These are phyloP conservation scores for Drosophila carrolli DNA, from an alignment of 1,140 invertebrate genomes.

Conservation along the genomic window DNA sequence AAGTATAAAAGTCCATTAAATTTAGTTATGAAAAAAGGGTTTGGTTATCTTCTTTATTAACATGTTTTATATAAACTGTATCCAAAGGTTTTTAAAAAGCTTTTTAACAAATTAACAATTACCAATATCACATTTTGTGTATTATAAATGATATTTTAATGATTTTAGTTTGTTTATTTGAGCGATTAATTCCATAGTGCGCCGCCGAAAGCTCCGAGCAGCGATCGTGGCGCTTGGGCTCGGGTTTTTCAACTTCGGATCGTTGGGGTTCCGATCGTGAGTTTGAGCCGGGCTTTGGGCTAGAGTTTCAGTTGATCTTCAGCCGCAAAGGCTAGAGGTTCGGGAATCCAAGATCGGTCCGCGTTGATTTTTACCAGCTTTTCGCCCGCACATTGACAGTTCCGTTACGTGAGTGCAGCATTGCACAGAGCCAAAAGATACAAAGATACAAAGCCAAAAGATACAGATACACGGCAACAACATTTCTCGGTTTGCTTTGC, in stretches of 20 bases:
- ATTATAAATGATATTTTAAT: background rate
- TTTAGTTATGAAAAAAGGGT: too few species aligned
- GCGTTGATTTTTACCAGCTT: constrained; percentile 7
- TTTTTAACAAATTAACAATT: too few species aligned
- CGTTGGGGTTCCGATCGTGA: background rate
- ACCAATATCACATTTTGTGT: background rate
- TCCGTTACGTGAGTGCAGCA: constrained; percentile 58
- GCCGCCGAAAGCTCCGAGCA: background rate
- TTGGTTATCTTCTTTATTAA: too few species aligned
- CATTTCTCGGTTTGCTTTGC: constrained; percentile 45
- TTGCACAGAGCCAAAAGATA: constrained; percentile 16
- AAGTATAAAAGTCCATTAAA: too few species aligned
- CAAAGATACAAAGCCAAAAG: constrained; percentile 9
- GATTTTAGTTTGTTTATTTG: background rate
- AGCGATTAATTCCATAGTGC: background rate
- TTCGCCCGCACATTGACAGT: constrained; percentile 20
- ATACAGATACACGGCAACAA: constrained; percentile 38
- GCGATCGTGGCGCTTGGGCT: constrained; percentile 9
- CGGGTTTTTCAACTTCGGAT: background rate
- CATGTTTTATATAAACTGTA: too few species aligned
- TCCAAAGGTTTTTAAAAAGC: too few species aligned
- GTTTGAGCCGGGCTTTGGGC: constrained; percentile 11
- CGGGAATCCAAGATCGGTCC: constrained; percentile 14
- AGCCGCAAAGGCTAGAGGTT: constrained; percentile 58
- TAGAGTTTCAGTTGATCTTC: constrained; percentile 57